These are phyloP conservation scores for Noctua pronuba DNA, from an alignment of 2,888 invertebrate genomes.

Conservation along the genomic window DNA sequence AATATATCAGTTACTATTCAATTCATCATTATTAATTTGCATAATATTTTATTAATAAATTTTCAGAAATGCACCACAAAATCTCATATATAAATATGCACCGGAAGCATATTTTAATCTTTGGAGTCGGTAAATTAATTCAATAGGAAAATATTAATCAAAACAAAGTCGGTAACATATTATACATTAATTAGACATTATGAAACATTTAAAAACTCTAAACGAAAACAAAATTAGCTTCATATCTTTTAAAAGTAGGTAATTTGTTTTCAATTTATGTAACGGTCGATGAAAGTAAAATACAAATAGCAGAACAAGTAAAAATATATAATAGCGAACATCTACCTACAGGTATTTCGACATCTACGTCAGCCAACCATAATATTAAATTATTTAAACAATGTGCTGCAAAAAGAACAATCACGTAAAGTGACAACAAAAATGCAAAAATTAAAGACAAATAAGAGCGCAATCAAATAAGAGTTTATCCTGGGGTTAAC, in stretches of 20 bases:
- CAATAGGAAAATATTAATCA: not conserved
- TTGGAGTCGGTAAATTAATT: not conserved
- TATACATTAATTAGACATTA: not conserved
- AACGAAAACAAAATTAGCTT: not conserved
- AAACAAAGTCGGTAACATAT: not conserved
- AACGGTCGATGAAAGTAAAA: constrained; percentile 19
- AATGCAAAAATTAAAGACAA: not conserved
- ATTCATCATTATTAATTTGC: not conserved
- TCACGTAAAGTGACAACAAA: not conserved
- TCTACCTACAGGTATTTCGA: constrained; percentile 14
- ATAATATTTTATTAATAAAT: not conserved
- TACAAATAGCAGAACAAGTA: constrained; percentile 3
- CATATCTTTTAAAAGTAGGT: not conserved
- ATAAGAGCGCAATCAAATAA: not conserved
- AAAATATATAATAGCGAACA: not conserved
- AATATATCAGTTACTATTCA: not conserved
- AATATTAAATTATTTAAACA: constrained; percentile 3
- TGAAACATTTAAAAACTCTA: not conserved
- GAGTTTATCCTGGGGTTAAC: not conserved
- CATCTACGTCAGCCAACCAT: constrained; percentile 11
- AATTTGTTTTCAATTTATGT: constrained; percentile 3
- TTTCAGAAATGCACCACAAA: not conserved
- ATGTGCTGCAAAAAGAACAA: constrained; percentile 8
- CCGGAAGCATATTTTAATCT: not conserved
- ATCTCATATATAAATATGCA: constrained; percentile 2